Evolutionary conservation across 2,888 invertebrate genomes (phyloP).

Genomic region (Aspidiotus destructor): DNA sequence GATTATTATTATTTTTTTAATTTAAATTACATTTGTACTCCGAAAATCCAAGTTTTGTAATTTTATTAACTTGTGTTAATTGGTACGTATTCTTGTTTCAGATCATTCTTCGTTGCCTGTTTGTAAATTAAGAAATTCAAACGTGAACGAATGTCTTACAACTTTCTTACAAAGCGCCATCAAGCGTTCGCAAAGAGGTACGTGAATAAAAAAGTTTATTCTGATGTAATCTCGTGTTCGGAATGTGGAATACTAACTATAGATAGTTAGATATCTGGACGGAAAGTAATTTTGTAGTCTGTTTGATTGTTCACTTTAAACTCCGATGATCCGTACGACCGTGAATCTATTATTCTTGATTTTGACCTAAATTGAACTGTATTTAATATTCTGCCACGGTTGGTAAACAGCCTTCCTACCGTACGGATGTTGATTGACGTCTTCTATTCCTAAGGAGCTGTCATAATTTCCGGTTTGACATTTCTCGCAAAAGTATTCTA

Average conservation of each 20-base stretch:
- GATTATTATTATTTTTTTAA: not conserved
- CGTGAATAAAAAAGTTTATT: not conserved
- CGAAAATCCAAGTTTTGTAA: not conserved
- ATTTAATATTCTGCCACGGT: too few species aligned
- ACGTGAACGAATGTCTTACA: conserved; percentile 33
- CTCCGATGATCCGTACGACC: conserved; percentile 1
- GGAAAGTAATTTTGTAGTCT: too few species aligned
- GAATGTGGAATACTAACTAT: too few species aligned
- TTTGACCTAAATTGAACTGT: not conserved
- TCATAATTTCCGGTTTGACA: too few species aligned
- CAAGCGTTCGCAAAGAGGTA: conserved; percentile 29
- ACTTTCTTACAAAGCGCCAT: conserved; percentile 28
- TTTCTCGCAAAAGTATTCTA: too few species aligned
- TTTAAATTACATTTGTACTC: not conserved
- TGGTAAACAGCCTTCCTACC: too few species aligned
- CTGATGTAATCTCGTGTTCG: too few species aligned
- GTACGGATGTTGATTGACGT: too few species aligned
- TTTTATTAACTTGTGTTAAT: not conserved
- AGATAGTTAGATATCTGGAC: too few species aligned
- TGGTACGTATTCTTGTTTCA: too few species aligned
- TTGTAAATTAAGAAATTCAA: conserved; percentile 30
- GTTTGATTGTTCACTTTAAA: not conserved
- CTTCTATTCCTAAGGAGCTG: too few species aligned
- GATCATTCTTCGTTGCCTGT: conserved; percentile 14
- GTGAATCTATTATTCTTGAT: not conserved